Conservation (phyloP, 92 coral and sea anemone species). For the Zoanthus gigantus region DNA sequence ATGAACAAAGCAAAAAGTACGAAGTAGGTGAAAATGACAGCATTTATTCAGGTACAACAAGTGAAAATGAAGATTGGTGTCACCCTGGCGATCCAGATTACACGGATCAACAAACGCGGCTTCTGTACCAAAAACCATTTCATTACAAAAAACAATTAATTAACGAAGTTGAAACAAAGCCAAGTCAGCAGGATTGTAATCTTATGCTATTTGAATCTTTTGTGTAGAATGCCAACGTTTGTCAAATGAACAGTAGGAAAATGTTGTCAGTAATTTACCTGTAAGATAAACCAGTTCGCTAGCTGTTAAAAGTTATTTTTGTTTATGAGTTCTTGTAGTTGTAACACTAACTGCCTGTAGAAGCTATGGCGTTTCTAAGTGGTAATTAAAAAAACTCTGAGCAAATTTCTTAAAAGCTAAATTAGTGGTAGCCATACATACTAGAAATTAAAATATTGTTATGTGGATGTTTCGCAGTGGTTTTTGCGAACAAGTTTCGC, state of each 20-base stretch:
- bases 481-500: too few relatives aligned
- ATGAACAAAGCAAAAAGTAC: background rate
- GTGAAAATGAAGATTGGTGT: conserved; percentile 1
- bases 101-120: background rate
- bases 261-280: background rate
- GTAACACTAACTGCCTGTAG: too few relatives aligned
- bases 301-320: too few relatives aligned
- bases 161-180: conserved; percentile 5
- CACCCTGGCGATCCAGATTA: background rate
- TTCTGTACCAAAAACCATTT: background rate
- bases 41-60: background rate
- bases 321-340: too few relatives aligned
- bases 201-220: conserved; percentile 27
- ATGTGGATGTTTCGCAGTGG: too few relatives aligned
- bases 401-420: too few relatives aligned
- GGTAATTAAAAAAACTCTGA: too few relatives aligned
- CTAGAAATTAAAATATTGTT: too few relatives aligned
- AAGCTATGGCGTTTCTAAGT: too few relatives aligned
- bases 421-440: too few relatives aligned
- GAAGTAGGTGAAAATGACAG: background rate
- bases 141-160: conserved; percentile 7
- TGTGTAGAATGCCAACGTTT: conserved; percentile 10
- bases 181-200: background rate
- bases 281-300: background rate
- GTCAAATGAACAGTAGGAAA: background rate